phyloP scores from a whole-genome alignment of 2,888 invertebrate species.

The Agrenia bidenticulata region DNA sequence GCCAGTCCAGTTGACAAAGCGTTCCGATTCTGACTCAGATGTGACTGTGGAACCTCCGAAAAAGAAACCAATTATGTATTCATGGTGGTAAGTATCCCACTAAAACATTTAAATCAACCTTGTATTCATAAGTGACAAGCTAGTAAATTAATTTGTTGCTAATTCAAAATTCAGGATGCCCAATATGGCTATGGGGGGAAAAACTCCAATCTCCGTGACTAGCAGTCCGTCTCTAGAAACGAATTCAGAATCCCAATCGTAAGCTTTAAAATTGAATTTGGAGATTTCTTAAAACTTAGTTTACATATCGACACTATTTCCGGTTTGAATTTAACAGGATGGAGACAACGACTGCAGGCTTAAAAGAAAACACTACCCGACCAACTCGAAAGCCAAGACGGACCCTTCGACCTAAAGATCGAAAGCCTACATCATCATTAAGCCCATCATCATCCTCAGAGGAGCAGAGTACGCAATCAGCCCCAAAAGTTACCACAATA shows the following conservation, averaged over 20 bases:
- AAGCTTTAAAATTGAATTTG: no score
- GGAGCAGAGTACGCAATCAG: not conserved
- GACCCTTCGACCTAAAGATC: not conserved
- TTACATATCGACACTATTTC: no score
- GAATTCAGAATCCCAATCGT: not conserved
- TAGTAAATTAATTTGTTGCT: not conserved
- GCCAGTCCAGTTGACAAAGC: not conserved
- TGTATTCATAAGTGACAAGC: no score
- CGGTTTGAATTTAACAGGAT: not conserved
- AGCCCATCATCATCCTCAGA: not conserved
- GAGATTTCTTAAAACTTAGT: no score
- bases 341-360: not conserved
- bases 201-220: not conserved
- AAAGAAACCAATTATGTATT: constrained; percentile 15
- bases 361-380: not conserved
- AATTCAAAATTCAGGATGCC: constrained; percentile 5
- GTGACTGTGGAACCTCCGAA: not conserved
- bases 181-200: not conserved
- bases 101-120: no score
- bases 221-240: not conserved
- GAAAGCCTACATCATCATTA: constrained; percentile 3
- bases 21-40: constrained; percentile 1
- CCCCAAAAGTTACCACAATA: not conserved
- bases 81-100: constrained; percentile 10
- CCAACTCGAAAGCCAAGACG: constrained; percentile 3